phyloP scores from a whole-genome alignment of 2,888 invertebrate genomes.

The Agapostemon virescens region DNA sequence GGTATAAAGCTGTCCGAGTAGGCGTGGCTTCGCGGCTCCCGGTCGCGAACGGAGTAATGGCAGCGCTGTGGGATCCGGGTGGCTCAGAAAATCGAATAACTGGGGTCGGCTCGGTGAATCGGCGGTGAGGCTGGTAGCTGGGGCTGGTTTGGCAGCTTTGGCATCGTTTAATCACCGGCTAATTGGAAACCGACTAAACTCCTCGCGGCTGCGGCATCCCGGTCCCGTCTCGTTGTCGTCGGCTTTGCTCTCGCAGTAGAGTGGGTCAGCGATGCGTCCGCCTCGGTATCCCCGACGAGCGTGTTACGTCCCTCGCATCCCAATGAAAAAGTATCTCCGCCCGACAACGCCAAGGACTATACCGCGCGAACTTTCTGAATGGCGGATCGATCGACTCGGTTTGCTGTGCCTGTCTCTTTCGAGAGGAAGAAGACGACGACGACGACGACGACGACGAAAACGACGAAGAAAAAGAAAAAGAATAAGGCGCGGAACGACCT shows the following conservation, averaged over 20 bases:
- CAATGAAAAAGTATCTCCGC: neutral
- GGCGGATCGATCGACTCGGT: neutral
- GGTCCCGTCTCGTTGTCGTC: slow-evolving; percentile 13
- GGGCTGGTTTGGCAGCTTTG: neutral
- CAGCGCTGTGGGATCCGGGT: neutral
- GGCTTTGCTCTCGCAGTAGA: slow-evolving; percentile 10
- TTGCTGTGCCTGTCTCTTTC: neutral
- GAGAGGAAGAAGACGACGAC: neutral
- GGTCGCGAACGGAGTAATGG: neutral
- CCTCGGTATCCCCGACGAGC: neutral
- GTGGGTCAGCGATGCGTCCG: slow-evolving; percentile 19
- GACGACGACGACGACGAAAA: too few relatives aligned
- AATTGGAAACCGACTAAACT: slow-evolving; percentile 29
- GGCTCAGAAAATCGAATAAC: neutral
- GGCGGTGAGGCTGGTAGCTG: neutral
- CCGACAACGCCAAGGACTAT: neutral
- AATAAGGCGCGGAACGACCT: neutral
- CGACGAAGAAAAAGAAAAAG: neutral
- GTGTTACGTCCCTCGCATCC: neutral
- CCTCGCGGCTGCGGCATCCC: neutral
- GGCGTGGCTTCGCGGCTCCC: neutral
- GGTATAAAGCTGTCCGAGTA: neutral
- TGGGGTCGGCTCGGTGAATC: neutral
- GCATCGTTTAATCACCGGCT: slow-evolving; percentile 19
- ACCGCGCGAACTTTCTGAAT: neutral